Percentiles rank a stretch among this genome's conserved stretches.
Conservation (phyloP, 2,797 vertebrate genomes). For the Selene dorsalis region DNA sequence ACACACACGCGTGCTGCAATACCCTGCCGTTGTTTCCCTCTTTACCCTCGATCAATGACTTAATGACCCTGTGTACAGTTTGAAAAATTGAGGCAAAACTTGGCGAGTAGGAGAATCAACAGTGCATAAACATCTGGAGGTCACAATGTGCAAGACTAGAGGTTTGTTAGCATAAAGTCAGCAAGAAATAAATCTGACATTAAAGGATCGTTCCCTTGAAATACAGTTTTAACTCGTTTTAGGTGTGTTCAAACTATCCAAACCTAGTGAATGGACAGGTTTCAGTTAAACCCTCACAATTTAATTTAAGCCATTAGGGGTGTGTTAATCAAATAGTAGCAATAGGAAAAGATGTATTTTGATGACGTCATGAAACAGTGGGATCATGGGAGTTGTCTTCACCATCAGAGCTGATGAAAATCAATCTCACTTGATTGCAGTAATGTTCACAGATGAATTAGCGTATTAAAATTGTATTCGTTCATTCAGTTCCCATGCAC, state of each 20-base stretch:
- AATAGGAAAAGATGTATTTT: too few relatives aligned
- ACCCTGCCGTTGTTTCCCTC: conserved; percentile 31
- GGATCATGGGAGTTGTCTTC: too few relatives aligned
- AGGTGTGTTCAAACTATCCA: not conserved
- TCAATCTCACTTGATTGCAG: too few relatives aligned
- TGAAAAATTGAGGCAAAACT: not conserved
- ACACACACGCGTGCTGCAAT: not conserved
- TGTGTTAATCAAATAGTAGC: too few relatives aligned
- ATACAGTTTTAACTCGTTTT: not conserved
- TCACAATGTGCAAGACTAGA: not conserved
- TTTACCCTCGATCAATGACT: conserved; percentile 53
- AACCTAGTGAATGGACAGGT: not conserved
- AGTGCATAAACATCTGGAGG: conserved; percentile 5
- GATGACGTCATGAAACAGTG: too few relatives aligned
- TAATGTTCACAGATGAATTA: too few relatives aligned
- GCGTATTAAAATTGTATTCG: too few relatives aligned
- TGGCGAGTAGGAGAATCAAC: not conserved
- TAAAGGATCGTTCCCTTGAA: not conserved
- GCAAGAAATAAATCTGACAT: not conserved
- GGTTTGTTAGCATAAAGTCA: conserved; percentile 7
- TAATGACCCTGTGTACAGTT: conserved; percentile 41
- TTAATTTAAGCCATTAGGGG: too few relatives aligned
- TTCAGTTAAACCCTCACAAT: not conserved
- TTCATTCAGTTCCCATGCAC: too few relatives aligned
- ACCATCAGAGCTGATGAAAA: too few relatives aligned